phyloP scores from a whole-genome alignment of 2,888 invertebrate species.

The Pseudoips prasinana region DNA sequence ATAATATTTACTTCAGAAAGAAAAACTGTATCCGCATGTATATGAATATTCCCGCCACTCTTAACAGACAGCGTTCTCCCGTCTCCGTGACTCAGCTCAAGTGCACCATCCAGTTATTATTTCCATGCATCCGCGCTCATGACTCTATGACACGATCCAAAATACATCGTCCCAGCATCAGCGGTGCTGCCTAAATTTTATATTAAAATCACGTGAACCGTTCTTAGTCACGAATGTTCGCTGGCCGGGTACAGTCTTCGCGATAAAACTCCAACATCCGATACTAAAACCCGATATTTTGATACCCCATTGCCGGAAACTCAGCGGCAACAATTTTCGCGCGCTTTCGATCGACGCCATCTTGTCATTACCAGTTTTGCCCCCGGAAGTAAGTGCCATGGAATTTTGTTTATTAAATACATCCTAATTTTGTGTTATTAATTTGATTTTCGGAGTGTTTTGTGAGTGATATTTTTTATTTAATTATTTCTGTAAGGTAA shows the following conservation, averaged over 20 bases:
- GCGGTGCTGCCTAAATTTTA: constrained; percentile 67
- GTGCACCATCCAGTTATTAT: constrained; percentile 32
- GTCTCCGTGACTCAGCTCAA: constrained; percentile 25
- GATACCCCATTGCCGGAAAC: too few relatives aligned
- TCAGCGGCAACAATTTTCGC: constrained; percentile 39
- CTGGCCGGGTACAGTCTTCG: constrained; percentile 62
- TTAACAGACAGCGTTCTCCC: constrained; percentile 1
- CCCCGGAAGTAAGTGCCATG: constrained; percentile 63
- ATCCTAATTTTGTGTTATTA: constrained; percentile 27
- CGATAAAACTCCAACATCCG: constrained; percentile 55
- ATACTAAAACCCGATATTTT: constrained; percentile 34
- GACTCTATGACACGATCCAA: constrained; percentile 59
- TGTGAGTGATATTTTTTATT: constrained; percentile 34
- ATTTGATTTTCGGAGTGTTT: constrained; percentile 34
- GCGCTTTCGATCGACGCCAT: constrained; percentile 21
- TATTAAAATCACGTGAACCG: constrained; percentile 61
- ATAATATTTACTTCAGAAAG: too few relatives aligned
- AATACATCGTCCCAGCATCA: constrained; percentile 63
- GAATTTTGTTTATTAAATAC: constrained; percentile 38
- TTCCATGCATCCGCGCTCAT: constrained; percentile 48
- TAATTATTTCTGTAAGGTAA: constrained; percentile 21
- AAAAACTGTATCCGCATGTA: too few relatives aligned
- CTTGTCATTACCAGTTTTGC: constrained; percentile 31
- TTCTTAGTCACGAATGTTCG: constrained; percentile 69
- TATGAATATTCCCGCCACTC: too few relatives aligned